Percentiles rank a stretch among this genome's conserved stretches.
phyloP scores from a whole-genome alignment of 2,888 invertebrate genomes.

The Blastobasis adustella region DNA sequence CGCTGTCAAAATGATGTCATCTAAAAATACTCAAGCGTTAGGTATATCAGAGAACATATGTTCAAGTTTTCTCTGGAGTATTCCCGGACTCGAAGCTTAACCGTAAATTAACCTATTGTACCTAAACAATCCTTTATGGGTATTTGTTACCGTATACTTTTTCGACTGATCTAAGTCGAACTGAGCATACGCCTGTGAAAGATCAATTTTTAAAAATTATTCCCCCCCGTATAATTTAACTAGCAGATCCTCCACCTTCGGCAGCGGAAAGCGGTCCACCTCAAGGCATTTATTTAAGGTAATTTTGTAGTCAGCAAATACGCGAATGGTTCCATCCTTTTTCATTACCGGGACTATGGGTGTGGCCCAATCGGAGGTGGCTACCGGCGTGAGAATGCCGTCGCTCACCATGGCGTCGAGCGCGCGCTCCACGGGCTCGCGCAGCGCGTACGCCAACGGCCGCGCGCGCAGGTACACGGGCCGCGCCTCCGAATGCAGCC shows the following conservation, averaged over 20 bases:
- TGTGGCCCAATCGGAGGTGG: slow-evolving; percentile 4
- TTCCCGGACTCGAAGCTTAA: slow-evolving; percentile 1
- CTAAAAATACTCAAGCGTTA: not conserved
- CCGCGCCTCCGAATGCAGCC: slow-evolving; percentile 1
- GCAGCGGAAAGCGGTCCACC: slow-evolving; percentile 3
- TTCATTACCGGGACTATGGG: slow-evolving; percentile 1
- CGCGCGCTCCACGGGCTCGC: slow-evolving; percentile 2
- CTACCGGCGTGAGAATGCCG: slow-evolving; percentile 2
- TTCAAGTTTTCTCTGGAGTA: slow-evolving; percentile 6
- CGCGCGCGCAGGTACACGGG: slow-evolving; percentile 4
- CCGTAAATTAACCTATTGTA: slow-evolving; percentile 6
- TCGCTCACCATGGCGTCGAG: slow-evolving; percentile 1
- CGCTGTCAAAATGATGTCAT: too few relatives aligned
- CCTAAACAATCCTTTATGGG: slow-evolving; percentile 2
- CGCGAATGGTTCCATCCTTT: not conserved
- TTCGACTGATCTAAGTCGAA: slow-evolving; percentile 1
- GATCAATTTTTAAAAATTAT: slow-evolving; percentile 3
- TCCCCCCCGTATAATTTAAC: not conserved
- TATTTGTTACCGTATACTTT: slow-evolving; percentile 5
- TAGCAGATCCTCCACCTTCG: not conserved
- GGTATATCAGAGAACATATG: slow-evolving; percentile 2
- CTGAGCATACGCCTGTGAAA: slow-evolving; percentile 4
- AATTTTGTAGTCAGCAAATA: slow-evolving; percentile 3
- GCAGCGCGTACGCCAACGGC: slow-evolving; percentile 3
- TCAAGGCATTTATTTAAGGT: slow-evolving; percentile 1